A percentile compares a stretch with the other conserved stretches of the same genome.
Conservation (phyloP, 2,888 invertebrate species). For the Acanthococcus lagerstroemiae region DNA sequence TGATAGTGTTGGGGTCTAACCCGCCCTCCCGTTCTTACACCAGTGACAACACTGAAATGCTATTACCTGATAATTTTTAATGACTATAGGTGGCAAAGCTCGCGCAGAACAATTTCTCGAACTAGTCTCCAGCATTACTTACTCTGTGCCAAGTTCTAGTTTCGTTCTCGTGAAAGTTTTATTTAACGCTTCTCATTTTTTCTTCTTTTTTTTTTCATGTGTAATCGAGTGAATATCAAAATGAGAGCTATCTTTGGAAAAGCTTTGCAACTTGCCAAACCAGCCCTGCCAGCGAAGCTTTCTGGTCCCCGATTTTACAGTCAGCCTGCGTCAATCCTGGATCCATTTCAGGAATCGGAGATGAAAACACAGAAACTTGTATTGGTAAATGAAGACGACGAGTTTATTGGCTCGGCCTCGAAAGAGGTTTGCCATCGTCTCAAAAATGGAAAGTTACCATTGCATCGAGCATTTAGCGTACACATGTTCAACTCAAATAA, state of each 20-base stretch:
- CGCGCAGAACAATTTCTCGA: too few relatives aligned
- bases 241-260: neutral
- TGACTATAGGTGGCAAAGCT: too few relatives aligned
- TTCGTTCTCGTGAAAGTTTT: too few relatives aligned
- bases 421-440: conserved; percentile 83
- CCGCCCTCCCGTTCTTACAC: too few relatives aligned
- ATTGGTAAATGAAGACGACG: conserved; percentile 77
- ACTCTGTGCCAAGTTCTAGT: too few relatives aligned
- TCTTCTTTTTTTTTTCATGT: too few relatives aligned
- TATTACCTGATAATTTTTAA: too few relatives aligned
- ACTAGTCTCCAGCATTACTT: too few relatives aligned
- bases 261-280: conserved; percentile 1
- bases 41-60: too few relatives aligned
- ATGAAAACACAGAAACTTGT: conserved; percentile 75
- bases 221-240: too few relatives aligned
- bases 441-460: conserved; percentile 55
- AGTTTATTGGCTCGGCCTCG: conserved; percentile 66
- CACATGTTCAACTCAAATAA: conserved; percentile 84
- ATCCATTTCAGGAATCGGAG: conserved; percentile 54
- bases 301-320: neutral
- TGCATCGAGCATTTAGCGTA: conserved; percentile 96
- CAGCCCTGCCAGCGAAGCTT: neutral
- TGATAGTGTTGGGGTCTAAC: too few relatives aligned
- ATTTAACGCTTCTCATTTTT: too few relatives aligned
- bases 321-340: conserved; percentile 34